Conservation (phyloP, 37 sponge, comb jelly and placozoan species). For the Aphrocallistes beatrix region DNA sequence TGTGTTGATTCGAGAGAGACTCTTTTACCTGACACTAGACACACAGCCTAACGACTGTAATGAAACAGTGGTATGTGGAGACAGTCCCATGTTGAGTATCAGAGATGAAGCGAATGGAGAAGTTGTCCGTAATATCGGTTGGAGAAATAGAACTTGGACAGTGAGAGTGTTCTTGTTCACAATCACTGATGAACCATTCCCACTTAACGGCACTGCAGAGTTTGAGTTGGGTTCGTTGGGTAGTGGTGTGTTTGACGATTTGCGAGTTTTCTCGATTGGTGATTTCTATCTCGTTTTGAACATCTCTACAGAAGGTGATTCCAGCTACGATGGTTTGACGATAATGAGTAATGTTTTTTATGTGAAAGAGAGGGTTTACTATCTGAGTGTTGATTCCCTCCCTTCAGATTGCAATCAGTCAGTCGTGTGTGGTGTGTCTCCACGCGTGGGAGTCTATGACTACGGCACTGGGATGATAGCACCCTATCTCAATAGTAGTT, state of each 20-base stretch:
- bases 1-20: background rate
- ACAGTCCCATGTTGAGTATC: background rate
- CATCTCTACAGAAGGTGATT: background rate
- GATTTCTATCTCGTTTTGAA: background rate
- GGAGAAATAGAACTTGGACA: background rate
- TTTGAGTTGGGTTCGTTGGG: background rate
- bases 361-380: background rate
- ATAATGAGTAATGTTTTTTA: background rate
- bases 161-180: background rate
- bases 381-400: background rate
- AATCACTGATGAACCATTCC: background rate
- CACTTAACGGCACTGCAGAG: background rate
- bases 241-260: background rate
- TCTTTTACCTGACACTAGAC: background rate
- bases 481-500: background rate
- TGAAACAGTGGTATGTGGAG: slow-evolving; percentile 23
- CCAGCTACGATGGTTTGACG: background rate
- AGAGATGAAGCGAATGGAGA: slow-evolving; percentile 2
- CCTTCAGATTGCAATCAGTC: background rate
- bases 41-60: slow-evolving; percentile 20
- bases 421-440: background rate
- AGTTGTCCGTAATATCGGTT: background rate
- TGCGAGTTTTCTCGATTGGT: background rate
- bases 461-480: background rate
- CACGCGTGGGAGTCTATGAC: background rate